These are phyloP conservation scores for Stomatorhinus walkeri DNA, from an alignment of 2,797 vertebrate genomes.

Conservation along the genomic window DNA sequence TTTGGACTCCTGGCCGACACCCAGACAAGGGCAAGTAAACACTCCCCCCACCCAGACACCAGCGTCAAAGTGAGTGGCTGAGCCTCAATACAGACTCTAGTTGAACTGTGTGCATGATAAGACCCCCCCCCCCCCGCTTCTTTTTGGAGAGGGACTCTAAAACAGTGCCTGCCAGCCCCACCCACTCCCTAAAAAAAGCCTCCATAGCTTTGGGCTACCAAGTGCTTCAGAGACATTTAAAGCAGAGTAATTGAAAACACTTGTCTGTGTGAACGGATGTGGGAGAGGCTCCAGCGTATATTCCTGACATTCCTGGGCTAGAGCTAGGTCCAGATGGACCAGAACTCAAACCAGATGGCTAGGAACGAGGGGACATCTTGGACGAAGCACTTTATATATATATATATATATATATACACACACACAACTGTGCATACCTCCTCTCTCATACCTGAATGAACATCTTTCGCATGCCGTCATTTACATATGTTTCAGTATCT, in stretches of 20 bases:
- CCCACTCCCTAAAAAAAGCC: constrained; percentile 34
- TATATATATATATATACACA: neutral
- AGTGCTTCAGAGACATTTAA: constrained; percentile 61
- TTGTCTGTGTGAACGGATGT: constrained; percentile 73
- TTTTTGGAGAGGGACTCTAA: neutral
- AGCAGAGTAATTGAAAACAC: constrained; percentile 71
- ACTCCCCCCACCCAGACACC: neutral
- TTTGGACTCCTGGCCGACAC: neutral
- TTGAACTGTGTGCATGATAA: neutral
- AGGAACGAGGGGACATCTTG: constrained; percentile 34
- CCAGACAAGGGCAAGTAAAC: neutral
- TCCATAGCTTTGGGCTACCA: constrained; percentile 43
- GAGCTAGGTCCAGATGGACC: constrained; percentile 72
- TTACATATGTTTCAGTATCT: neutral
- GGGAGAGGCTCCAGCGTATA: constrained; percentile 69
- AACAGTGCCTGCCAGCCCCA: constrained; percentile 22
- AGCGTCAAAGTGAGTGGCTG: neutral
- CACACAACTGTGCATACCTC: neutral
- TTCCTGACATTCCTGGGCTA: constrained; percentile 70
- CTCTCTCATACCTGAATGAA: neutral
- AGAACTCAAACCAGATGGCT: constrained; percentile 72
- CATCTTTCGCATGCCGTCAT: neutral
- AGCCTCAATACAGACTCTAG: neutral
- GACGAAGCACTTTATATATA: constrained; percentile 38
- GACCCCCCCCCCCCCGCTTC: neutral